Base-by-base conservation (phyloP, 2,113 vertebrate genomes). In the Leiothrix lutea region DNA sequence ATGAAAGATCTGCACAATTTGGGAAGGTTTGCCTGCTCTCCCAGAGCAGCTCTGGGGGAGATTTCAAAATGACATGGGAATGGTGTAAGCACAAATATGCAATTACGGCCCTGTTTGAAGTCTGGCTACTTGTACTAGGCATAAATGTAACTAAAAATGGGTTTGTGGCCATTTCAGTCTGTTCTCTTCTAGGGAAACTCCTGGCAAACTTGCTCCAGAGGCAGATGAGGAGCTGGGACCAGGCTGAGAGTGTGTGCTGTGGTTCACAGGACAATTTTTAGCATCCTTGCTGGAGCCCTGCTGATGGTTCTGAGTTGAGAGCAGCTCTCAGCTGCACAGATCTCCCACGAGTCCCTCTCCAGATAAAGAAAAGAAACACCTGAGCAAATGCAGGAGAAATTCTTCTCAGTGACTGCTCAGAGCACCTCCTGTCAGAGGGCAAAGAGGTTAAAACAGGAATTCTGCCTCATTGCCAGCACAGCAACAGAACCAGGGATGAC, bases 11-110 rank as follows among this genome's bases (percentile, higher is more conserved):
- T 69, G 70, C 54, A 65, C 69, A 35, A 45, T 85, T 95, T 66
- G 51, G 81, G 93, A 69, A 89, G 89, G 57, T 72, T 79, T 91
- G 16, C 54, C 74, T 69, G 87, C 92, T 88, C 64, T 85, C 82
- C 74, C 67, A 31, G 36, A 69, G 83, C 62, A 69, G 90, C 81
- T 75, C 92, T n/a, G 45, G 57, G 78, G 79, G 25, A 64, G 73
- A 72, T 91, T 87, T 79, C 81, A 74, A 61, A 69, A 29, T 3
- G 48, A 79, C 62, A 36, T 4, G 61, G 73, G 94, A 95, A 78
- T 5, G 35, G 82, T 23, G n/a, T 33, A 51, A 94, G 58, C 78
- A 85, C 70, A 93, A 94, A 95, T 53, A 72, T 5, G 74, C 61
- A 71, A 91, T 94, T 79, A 87, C 5, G 9, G 57, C 83, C 66